phyloP scores from a whole-genome alignment of 2,113 vertebrate genomes.

The Morone chrysops region DNA sequence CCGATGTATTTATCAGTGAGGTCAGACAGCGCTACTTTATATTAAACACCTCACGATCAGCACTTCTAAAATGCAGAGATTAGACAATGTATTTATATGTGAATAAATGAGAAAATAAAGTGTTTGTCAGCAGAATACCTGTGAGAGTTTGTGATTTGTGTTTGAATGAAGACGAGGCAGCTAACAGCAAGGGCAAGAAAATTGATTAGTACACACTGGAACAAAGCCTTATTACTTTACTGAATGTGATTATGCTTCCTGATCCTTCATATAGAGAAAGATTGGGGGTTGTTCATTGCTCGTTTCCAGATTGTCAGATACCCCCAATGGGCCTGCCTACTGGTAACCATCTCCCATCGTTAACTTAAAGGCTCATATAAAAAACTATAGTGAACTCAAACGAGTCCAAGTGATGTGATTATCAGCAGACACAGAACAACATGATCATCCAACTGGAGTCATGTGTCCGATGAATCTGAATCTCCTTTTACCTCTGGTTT shows the following conservation, averaged over 20 bases:
- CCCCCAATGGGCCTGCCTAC: too few relatives aligned
- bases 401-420: too few relatives aligned
- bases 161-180: background rate
- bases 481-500: background rate
- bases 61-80: background rate
- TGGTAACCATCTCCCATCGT: too few relatives aligned
- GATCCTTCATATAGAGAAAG: too few relatives aligned
- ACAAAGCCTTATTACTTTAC: background rate
- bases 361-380: too few relatives aligned
- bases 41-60: background rate
- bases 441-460: too few relatives aligned
- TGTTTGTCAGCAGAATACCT: background rate
- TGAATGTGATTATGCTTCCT: background rate
- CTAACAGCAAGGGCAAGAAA: background rate
- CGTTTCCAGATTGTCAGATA: too few relatives aligned
- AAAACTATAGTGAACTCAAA: too few relatives aligned
- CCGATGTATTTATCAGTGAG: slow-evolving; percentile 21
- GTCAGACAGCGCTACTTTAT: background rate
- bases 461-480: too few relatives aligned
- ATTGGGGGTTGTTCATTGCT: too few relatives aligned
- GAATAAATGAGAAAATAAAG: slow-evolving; percentile 3
- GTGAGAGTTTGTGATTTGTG: slow-evolving; percentile 3
- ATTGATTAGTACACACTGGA: background rate
- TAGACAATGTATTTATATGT: background rate
- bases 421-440: too few relatives aligned